Conservation (phyloP, 2,797 vertebrate species). For the Austrolebias charrua region DNA sequence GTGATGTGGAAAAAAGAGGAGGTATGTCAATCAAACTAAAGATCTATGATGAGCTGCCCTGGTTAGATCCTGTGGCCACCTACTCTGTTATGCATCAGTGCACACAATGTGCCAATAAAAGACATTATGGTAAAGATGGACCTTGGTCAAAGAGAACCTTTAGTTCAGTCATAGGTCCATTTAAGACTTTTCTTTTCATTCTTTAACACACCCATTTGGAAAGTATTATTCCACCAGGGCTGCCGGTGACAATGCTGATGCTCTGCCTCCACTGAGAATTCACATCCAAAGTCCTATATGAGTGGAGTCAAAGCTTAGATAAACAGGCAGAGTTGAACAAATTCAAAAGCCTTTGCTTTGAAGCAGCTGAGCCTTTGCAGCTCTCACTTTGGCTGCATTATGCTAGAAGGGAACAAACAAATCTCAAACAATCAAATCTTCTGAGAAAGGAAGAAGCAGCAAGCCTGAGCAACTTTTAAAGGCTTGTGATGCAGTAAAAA, state of each 20-base stretch:
- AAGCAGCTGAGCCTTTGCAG: conserved; percentile 33
- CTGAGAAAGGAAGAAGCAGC: conserved; percentile 18
- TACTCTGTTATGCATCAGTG: conserved; percentile 53
- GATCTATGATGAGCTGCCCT: conserved; percentile 53
- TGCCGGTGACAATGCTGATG: conserved; percentile 48
- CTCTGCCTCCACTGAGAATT: conserved; percentile 43
- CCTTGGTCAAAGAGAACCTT: conserved; percentile 39
- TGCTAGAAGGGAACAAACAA: conserved; percentile 15
- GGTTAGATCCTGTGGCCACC: conserved; percentile 35
- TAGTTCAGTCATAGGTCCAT: conserved; percentile 48
- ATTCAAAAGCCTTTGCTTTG: conserved; percentile 42
- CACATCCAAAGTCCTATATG: conserved; percentile 49
- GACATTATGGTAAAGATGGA: conserved; percentile 49
- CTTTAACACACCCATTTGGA: conserved; percentile 51
- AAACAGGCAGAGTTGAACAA: conserved; percentile 44
- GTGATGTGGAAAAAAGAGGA: conserved; percentile 58
- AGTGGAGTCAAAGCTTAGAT: conserved; percentile 48
- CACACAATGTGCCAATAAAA: conserved; percentile 58
- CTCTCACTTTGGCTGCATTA: conserved; percentile 28
- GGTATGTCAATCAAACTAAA: conserved; percentile 71
- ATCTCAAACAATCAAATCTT: conserved; percentile 46
- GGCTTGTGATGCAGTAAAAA: conserved; percentile 10
- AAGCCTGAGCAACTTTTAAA: conserved; percentile 10
- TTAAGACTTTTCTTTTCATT: conserved; percentile 46
- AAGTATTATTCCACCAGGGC: conserved; percentile 45